phyloP scores from a whole-genome alignment of 2,113 vertebrate species.

The Cygnus atratus region DNA sequence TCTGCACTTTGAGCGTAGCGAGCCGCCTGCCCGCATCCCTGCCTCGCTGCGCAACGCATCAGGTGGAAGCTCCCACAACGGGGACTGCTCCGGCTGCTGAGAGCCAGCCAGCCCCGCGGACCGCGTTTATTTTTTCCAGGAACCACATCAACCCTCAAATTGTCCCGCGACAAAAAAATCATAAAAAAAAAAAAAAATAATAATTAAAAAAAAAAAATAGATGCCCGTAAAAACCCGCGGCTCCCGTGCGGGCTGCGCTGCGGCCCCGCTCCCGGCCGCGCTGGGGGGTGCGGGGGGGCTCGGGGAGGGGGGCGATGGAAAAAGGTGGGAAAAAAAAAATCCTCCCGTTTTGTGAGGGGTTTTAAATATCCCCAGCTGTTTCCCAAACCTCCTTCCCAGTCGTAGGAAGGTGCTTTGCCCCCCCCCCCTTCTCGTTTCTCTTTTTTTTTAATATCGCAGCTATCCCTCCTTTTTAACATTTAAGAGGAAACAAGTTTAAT shows the following conservation, averaged over 20 bases:
- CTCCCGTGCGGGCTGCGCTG: neutral
- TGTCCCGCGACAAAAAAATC: neutral
- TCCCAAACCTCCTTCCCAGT: conserved; percentile 36
- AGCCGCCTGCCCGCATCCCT: neutral
- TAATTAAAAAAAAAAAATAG: too few relatives aligned
- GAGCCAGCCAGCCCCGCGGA: neutral
- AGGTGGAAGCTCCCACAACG: conserved; percentile 18
- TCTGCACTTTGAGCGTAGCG: neutral
- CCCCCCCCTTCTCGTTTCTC: neutral
- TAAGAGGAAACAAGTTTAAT: conserved; percentile 73
- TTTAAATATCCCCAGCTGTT: conserved; percentile 62
- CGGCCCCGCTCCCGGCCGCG: neutral
- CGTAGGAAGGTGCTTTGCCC: conserved; percentile 19
- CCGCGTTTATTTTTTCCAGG: neutral
- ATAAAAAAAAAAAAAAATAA: too few relatives aligned
- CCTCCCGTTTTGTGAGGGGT: neutral
- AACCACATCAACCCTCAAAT: neutral
- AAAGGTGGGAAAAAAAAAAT: neutral
- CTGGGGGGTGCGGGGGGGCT: neutral
- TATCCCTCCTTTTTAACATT: conserved; percentile 62
- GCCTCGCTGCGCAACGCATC: neutral
- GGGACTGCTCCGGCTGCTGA: neutral
- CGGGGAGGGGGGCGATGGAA: neutral
- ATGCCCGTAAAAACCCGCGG: neutral
- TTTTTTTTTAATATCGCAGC: conserved; percentile 46